Percentiles rank a stretch among this genome's conserved stretches.
phyloP scores from a whole-genome alignment of 2,888 invertebrate genomes.

The Augochlorella aurata region DNA sequence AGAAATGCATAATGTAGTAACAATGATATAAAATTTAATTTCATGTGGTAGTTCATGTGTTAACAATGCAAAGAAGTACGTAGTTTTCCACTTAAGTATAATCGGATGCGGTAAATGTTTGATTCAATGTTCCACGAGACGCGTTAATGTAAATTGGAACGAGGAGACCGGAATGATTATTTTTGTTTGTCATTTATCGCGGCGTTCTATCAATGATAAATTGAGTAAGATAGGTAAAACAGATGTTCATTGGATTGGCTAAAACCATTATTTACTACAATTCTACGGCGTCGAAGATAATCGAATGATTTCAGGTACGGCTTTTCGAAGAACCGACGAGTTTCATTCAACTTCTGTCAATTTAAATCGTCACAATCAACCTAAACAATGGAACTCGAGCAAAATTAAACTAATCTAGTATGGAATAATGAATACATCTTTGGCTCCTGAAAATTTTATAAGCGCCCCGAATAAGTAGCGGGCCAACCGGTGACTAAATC shows the following conservation, averaged over 20 bases:
- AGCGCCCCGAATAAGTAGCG: slow-evolving; percentile 19
- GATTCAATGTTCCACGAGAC: not conserved
- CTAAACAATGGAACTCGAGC: not conserved
- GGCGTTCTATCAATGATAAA: not conserved
- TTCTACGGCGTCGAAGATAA: not conserved
- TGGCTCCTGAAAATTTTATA: slow-evolving; percentile 35
- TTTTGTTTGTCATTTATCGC: not conserved
- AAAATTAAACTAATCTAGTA: slow-evolving; percentile 16
- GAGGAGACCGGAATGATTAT: not conserved
- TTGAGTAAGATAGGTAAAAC: slow-evolving; percentile 1
- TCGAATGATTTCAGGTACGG: not conserved
- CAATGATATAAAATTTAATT: too few species aligned
- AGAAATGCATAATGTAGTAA: too few species aligned
- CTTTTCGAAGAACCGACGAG: not conserved
- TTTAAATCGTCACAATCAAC: not conserved
- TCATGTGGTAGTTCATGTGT: not conserved
- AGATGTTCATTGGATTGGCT: not conserved
- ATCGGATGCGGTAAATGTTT: not conserved
- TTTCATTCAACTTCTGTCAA: slow-evolving; percentile 5
- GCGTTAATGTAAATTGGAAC: not conserved
- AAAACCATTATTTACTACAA: not conserved
- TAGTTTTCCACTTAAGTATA: not conserved
- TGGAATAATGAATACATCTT: slow-evolving; percentile 20
- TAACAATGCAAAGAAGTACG: not conserved
- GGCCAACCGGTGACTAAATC: not conserved